Percentiles rank a stretch among this genome's conserved stretches.
These are phyloP conservation scores for Xylota sylvarum DNA, from an alignment of 2,888 invertebrate genomes.

Conservation along the genomic window DNA sequence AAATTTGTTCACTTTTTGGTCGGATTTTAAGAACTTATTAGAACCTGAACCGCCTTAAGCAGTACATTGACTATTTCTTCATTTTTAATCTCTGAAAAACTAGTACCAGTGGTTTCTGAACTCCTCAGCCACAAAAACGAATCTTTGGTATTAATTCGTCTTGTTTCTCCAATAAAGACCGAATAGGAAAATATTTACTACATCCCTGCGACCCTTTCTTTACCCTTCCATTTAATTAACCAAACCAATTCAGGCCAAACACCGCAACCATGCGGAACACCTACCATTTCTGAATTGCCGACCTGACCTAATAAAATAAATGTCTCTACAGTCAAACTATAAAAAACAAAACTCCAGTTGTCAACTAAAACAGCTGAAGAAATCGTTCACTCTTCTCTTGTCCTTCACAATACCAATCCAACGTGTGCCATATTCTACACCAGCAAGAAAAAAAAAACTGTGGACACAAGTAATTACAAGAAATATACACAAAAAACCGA, in stretches of 20 bases:
- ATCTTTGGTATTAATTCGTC: no score
- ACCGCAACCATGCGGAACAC: constrained; percentile 1
- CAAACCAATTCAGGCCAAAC: constrained; percentile 1
- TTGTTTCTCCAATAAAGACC: no score
- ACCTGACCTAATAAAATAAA: constrained; percentile 73
- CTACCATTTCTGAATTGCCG: constrained; percentile 25
- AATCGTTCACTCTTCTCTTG: constrained; percentile 12
- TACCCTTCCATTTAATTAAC: not conserved
- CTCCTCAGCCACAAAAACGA: no score
- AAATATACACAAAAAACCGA: constrained; percentile 10
- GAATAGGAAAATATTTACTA: no score
- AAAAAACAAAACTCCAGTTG: constrained; percentile 41
- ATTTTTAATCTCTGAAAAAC: no score
- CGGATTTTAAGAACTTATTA: no score
- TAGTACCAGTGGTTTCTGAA: no score
- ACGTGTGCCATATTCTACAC: constrained; percentile 65
- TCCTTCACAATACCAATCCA: constrained; percentile 32
- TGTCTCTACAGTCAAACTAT: constrained; percentile 23
- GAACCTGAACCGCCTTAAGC: no score
- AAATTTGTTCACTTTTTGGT: no score
- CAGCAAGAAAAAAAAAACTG: constrained; percentile 9
- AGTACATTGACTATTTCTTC: no score
- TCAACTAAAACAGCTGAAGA: constrained; percentile 60
- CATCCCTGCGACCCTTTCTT: not conserved
- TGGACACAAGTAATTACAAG: constrained; percentile 30